A percentile compares a stretch with the other conserved stretches of the same genome.
Evolutionary conservation across 2,888 invertebrate genomes (phyloP).

Genomic region (Ectemnius lituratus): DNA sequence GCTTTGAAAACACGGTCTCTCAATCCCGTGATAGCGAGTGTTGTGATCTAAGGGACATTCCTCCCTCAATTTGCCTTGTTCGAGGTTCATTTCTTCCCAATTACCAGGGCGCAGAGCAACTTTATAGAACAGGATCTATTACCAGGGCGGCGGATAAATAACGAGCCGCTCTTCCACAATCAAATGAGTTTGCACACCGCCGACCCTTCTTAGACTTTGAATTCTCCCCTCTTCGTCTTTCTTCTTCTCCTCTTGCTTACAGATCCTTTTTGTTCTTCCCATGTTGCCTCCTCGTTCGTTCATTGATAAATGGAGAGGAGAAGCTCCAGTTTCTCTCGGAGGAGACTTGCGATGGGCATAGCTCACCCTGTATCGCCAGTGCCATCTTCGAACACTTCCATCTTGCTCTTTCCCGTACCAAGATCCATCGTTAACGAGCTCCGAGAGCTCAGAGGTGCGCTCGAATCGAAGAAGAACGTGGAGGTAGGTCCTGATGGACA

Average conservation of each 20-base stretch:
- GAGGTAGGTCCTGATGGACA: conserved; percentile 46
- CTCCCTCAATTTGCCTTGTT: conserved; percentile 54
- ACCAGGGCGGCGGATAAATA: conserved; percentile 69
- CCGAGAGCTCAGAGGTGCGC: conserved; percentile 39
- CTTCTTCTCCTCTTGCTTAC: neutral
- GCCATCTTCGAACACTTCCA: conserved; percentile 61
- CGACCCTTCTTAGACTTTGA: conserved; percentile 29
- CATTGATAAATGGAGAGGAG: conserved; percentile 69
- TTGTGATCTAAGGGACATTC: conserved; percentile 33
- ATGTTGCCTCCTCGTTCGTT: conserved; percentile 43
- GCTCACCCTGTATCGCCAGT: conserved; percentile 66
- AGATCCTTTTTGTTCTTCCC: conserved; percentile 26
- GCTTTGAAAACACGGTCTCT: conserved; percentile 15
- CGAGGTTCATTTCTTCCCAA: conserved; percentile 66
- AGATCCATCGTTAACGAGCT: conserved; percentile 57
- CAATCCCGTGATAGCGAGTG: conserved; percentile 16
- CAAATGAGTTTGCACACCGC: conserved; percentile 65
- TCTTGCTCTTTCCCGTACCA: conserved; percentile 32
- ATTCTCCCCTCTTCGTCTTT: conserved; percentile 8
- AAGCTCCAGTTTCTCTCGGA: conserved; percentile 61
- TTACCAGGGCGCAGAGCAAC: conserved; percentile 63
- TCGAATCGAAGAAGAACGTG: conserved; percentile 47
- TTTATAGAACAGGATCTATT: conserved; percentile 69
- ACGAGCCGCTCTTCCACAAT: conserved; percentile 65
- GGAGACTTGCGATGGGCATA: conserved; percentile 60